Evolutionary conservation across 1,140 invertebrate genomes (phyloP), one percentile per base, ranked within the genome.

Genomic region (Meloidogyne chitwoodi): DNA sequence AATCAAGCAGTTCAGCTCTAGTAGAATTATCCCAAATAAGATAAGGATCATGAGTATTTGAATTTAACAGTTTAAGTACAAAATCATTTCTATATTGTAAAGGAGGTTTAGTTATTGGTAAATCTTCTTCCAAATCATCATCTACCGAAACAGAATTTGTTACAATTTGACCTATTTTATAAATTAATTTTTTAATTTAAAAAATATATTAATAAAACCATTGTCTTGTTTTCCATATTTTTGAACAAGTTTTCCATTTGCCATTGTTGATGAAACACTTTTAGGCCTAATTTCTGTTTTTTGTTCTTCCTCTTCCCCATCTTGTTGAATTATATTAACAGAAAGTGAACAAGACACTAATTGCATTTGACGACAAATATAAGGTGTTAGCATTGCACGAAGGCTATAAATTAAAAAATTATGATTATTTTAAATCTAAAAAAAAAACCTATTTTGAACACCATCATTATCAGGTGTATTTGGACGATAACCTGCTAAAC

Each of bases 21-120:
- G 96, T 98, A 0, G 92, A 92, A 89, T 99, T 99, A 88, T 99
- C 93, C 97, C 95, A 98, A 65, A 99, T 92, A 11, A 99, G 89
- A 88, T 98, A 98, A 0, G 97, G 97, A 86, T 93, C 97, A 73
- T 93, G 92, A 83, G 93, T 93, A 88, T 99, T 99, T 22, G 93
- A 95, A 79, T 95, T 99, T 6, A 99, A 88, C 2, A 93, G 91
- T 89, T 99, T 99, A 56, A 99, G 89, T 68, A 97, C 90, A 88
- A 90, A 68, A 70, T 81, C 75, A 56, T 77, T 80, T 19, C 75
- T 64, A 26, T 69, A 68, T 29, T 75, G 41, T 26, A 67, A 19
- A 31, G 27, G 22, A 66, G 65, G 65, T 63, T 73, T 76, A n/a
- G 67, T 41, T 38, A 41, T 29, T 11, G 65, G 31, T 11, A 68